Evolutionary conservation across 1,140 invertebrate species (phyloP).

Genomic region (Formica exsecta): DNA sequence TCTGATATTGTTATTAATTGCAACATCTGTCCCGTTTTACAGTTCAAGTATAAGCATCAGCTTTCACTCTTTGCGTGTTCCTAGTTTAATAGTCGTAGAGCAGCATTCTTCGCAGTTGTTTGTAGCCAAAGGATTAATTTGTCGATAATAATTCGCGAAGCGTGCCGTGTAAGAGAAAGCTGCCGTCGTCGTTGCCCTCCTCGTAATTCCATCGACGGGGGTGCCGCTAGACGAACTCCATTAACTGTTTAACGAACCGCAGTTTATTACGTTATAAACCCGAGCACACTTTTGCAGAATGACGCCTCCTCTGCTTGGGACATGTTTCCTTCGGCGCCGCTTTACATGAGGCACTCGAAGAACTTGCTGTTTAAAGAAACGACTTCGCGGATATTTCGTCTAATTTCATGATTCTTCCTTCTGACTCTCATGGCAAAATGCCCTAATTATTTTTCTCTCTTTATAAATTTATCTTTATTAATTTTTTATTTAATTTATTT

Average conservation of each 20-base stretch:
- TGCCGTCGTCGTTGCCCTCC: background rate
- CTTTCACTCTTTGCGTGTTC: constrained; percentile 22
- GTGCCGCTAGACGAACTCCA: constrained; percentile 67
- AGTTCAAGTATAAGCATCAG: background rate
- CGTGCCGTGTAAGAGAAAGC: constrained; percentile 71
- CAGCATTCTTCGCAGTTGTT: constrained; percentile 62
- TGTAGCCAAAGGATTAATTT: constrained; percentile 76
- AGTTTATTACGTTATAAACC: constrained; percentile 78
- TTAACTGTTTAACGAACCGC: constrained; percentile 78
- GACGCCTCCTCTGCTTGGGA: constrained; percentile 36
- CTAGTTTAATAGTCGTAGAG: constrained; percentile 31
- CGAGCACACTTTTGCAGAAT: constrained; percentile 42
- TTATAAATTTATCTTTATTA: background rate
- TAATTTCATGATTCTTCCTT: background rate
- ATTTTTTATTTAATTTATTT: too few species aligned
- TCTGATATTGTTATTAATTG: constrained; percentile 11
- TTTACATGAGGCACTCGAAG: background rate
- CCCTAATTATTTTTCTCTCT: background rate
- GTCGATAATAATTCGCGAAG: constrained; percentile 80
- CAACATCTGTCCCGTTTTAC: background rate
- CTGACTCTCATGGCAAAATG: background rate
- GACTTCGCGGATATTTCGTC: background rate
- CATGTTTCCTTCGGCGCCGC: constrained; percentile 47
- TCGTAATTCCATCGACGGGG: constrained; percentile 63
- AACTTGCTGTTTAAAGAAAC: background rate